Percentiles rank a stretch among this genome's conserved stretches.
phyloP scores from a whole-genome alignment of 2,888 invertebrate genomes.

The Callyntrura guangdongensis region DNA sequence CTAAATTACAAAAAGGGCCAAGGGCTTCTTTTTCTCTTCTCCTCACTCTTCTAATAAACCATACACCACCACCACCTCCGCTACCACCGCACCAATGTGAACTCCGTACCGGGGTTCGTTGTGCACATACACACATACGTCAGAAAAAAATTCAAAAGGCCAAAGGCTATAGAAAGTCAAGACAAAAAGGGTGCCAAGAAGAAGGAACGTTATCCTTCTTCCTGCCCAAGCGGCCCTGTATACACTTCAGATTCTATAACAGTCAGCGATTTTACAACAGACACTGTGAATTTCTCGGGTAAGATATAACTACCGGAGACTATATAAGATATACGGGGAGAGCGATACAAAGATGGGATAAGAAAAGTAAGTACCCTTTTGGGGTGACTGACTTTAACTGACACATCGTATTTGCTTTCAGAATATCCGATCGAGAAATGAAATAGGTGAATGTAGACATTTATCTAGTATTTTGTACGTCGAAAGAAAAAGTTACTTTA shows the following conservation, averaged over 20 bases:
- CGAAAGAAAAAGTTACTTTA: no score
- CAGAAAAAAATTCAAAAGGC: neutral
- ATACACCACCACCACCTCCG: no score
- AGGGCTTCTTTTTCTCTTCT: neutral
- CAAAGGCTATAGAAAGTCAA: conserved; percentile 35
- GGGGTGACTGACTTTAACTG: conserved; percentile 5
- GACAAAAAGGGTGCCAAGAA: conserved; percentile 55
- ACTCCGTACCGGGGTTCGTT: neutral
- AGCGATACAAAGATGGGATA: neutral
- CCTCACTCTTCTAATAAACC: neutral
- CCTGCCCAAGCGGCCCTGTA: neutral
- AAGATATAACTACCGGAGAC: no score
- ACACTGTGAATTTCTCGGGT: neutral
- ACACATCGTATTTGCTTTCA: neutral
- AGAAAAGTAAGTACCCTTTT: neutral
- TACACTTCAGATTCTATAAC: conserved; percentile 21
- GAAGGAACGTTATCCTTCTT: conserved; percentile 18
- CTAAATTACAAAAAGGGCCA: conserved; percentile 14
- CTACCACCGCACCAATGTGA: no score
- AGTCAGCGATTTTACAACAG: conserved; percentile 3
- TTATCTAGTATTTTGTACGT: no score
- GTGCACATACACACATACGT: neutral
- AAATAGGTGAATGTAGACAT: neutral
- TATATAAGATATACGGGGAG: neutral
- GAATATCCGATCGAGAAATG: neutral